phyloP scores from a whole-genome alignment of 2,888 invertebrate species.

The Macroteleia sp. region DNA sequence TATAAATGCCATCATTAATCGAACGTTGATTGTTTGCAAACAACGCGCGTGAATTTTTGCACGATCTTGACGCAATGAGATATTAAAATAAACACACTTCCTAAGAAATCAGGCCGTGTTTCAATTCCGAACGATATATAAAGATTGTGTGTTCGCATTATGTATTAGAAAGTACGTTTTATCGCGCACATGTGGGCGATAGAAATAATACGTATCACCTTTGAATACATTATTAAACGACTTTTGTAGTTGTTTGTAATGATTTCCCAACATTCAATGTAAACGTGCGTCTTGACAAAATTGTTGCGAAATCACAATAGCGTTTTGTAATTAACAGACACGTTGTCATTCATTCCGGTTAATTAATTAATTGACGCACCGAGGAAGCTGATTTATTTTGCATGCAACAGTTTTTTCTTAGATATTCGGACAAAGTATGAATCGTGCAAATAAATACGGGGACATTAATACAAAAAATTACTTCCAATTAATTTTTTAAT shows the following conservation, averaged over 20 bases:
- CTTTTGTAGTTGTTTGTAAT: slow-evolving; percentile 28
- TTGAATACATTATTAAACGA: slow-evolving; percentile 41
- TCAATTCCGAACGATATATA: slow-evolving; percentile 60
- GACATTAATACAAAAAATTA: too few relatives aligned
- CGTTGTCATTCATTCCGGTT: too few relatives aligned
- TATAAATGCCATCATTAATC: too few relatives aligned
- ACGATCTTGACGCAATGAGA: slow-evolving; percentile 19
- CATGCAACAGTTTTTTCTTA: too few relatives aligned
- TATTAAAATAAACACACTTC: slow-evolving; percentile 60
- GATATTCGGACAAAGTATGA: too few relatives aligned
- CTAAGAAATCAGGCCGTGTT: slow-evolving; percentile 61
- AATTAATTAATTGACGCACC: too few relatives aligned
- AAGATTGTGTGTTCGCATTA: slow-evolving; percentile 58
- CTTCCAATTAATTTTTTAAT: too few relatives aligned
- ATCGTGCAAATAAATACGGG: too few relatives aligned
- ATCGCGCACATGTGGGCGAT: slow-evolving; percentile 59
- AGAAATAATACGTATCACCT: slow-evolving; percentile 60
- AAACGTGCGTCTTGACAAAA: slow-evolving; percentile 35
- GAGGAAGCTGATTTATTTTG: too few relatives aligned
- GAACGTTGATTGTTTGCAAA: slow-evolving; percentile 38
- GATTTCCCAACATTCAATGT: slow-evolving; percentile 10
- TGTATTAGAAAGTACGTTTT: slow-evolving; percentile 62
- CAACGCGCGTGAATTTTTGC: slow-evolving; percentile 9
- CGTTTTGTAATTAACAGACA: slow-evolving; percentile 10
- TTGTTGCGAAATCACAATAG: slow-evolving; percentile 11